A percentile compares a stretch with the other conserved stretches of the same genome.
These are phyloP conservation scores for Fabriciana adippe DNA, from an alignment of 2,888 invertebrate species.

Conservation along the genomic window DNA sequence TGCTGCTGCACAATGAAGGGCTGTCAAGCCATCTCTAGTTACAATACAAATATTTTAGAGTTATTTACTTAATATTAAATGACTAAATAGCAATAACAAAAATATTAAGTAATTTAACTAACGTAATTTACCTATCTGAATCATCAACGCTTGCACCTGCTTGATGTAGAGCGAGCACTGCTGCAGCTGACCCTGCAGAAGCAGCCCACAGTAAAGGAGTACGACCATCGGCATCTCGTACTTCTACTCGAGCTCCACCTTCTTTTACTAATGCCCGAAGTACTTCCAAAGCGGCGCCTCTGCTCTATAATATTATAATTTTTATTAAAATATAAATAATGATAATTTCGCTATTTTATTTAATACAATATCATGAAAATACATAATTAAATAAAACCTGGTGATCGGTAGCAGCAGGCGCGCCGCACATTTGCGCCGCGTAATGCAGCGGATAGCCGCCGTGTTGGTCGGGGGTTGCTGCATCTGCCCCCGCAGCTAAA, in stretches of 20 bases:
- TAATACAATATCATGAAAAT: not conserved
- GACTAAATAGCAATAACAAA: not conserved
- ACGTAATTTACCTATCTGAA: constrained; percentile 84
- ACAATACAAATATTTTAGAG: not conserved
- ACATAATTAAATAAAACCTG: constrained; percentile 53
- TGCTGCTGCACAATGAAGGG: constrained; percentile 98
- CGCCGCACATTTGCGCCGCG: constrained; percentile 98
- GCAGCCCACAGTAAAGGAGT: constrained; percentile 99
- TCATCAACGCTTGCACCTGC: constrained; percentile 92
- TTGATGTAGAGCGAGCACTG: constrained; percentile 93
- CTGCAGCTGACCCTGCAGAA: constrained; percentile 96
- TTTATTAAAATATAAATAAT: not conserved
- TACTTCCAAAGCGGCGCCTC: constrained; percentile 88
- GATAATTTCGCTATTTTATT: not conserved
- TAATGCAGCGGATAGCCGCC: constrained; percentile 98
- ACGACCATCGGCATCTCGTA: constrained; percentile 94
- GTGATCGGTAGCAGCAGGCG: constrained; percentile 85
- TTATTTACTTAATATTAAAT: not conserved
- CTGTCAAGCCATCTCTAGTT: constrained; percentile 94
- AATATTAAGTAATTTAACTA: not conserved
- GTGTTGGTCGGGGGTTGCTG: constrained; percentile 94
- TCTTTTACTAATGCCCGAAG: constrained; percentile 89
- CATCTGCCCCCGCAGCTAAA: constrained; percentile 91
- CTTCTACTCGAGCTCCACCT: constrained; percentile 91
- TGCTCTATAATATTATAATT: constrained; percentile 51